Conservation (phyloP, 2,113 vertebrate species). For the Phalacrocorax pelagicus region DNA sequence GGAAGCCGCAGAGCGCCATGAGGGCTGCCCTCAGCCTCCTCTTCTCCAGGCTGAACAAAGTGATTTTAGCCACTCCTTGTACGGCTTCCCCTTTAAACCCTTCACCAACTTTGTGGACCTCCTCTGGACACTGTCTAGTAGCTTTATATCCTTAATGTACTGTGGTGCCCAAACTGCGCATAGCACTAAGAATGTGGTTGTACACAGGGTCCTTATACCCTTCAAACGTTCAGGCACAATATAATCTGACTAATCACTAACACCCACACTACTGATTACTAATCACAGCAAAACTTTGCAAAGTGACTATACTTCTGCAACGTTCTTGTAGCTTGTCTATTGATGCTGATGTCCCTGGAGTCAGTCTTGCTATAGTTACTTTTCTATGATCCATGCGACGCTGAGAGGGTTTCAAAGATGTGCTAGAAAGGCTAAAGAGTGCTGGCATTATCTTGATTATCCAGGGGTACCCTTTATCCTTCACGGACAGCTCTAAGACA, state of each 20-base stretch:
- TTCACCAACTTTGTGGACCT: too few species aligned
- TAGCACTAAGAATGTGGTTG: too few species aligned
- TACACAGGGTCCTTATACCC: neutral
- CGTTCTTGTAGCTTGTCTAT: too few species aligned
- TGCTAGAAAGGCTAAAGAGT: fast-evolving
- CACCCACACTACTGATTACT: fast-evolving
- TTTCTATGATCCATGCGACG: fast-evolving
- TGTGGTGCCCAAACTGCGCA: too few species aligned
- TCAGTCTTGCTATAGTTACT: too few species aligned
- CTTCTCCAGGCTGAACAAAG: too few species aligned
- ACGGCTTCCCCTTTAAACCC: too few species aligned
- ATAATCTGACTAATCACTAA: neutral
- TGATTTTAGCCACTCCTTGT: too few species aligned
- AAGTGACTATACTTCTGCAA: fast-evolving
- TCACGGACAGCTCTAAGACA: fast-evolving
- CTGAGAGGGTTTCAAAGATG: neutral
- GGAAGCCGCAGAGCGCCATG: too few species aligned
- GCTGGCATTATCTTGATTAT: neutral
- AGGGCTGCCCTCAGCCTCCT: too few species aligned
- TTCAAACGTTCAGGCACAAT: neutral
- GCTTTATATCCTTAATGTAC: too few species aligned
- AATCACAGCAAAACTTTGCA: neutral
- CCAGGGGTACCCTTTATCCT: neutral
- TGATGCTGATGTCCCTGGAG: neutral
- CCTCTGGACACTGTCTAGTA: too few species aligned